Evolutionary conservation across 2,113 vertebrate genomes (phyloP), one percentile per base, ranked within the genome.

Genomic region (Pycnonotus jocosus): DNA sequence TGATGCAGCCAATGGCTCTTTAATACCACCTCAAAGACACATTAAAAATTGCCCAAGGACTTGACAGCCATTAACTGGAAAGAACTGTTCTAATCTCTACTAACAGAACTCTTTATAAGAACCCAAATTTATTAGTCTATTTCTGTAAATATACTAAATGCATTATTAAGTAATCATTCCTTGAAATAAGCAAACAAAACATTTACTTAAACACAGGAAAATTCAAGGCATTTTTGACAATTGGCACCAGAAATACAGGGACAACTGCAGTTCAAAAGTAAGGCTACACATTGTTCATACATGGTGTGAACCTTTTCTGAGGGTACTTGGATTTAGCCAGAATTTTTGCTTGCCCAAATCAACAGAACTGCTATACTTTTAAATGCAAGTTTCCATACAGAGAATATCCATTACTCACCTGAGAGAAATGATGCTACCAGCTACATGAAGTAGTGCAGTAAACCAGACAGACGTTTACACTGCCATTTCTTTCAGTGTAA

Each of bases 201-300:
- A 70, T 69, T 83, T 76, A 72, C 27, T 77, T 48, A 37, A 93
- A 88, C 42, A 76, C 7, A 92, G 81, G 88, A 95, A 94, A 94
- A 86, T 47, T 61, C 76, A 92, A 87, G 93, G 76, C 79, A 86
- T 93, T 97, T 56, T 94, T 76, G 45, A 80, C 91, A 76, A 91
- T 45, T 96, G 74, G 89, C 88, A 96, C 78, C 71, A 88, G 78
- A 64, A 48, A 77, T 71, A 77, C 45, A 69, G 25, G 48, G 78
- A 82, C 28, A 81, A 54, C 44, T 81, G 74, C 48, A 79, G 45
- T 25, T 76, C 65, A 86, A 61, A 74, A 58, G 45, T 69, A 90
- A 62, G 28, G 15, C 54, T 76, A 91, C 37, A 62, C 53, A 73
- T 48, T 7, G 3, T 47, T 94, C 53, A 86, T 12, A 64, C 24